Conservation (phyloP, 2,797 vertebrate species). For the Rhinichthys osculus region DNA sequence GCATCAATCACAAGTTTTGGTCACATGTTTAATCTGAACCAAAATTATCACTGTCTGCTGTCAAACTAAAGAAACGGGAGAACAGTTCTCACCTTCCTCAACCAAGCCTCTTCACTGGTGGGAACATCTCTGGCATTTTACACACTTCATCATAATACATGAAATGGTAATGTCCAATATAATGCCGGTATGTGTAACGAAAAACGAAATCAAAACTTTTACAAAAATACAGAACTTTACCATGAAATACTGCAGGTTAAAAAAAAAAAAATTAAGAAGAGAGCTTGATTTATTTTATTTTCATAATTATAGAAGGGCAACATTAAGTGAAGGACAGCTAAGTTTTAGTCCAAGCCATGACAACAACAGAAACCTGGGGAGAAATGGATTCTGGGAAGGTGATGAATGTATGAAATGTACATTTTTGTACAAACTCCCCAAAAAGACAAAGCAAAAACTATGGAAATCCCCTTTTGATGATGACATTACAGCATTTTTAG, state of each 20-base stretch:
- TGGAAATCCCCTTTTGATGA: background rate
- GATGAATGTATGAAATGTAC: background rate
- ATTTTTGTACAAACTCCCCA: background rate
- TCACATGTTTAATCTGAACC: conserved; percentile 12
- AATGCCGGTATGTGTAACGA: background rate
- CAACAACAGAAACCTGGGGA: background rate
- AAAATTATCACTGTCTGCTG: background rate
- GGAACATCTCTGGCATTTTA: conserved; percentile 12
- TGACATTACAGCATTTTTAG: background rate
- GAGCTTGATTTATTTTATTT: background rate
- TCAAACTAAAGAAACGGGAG: background rate
- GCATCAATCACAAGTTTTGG: conserved; percentile 36
- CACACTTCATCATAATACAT: conserved; percentile 21
- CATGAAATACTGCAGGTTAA: conserved; percentile 27
- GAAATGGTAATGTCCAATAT: conserved; percentile 6
- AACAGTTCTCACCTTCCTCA: background rate
- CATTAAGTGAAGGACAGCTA: background rate
- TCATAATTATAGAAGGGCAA: background rate
- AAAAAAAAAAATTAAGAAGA: background rate
- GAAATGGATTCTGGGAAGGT: background rate
- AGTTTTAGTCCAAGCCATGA: background rate
- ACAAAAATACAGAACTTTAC: conserved; percentile 26
- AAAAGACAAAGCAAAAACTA: background rate
- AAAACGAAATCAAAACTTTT: conserved; percentile 1
- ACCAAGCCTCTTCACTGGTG: conserved; percentile 7